A percentile compares a stretch with the other conserved stretches of the same genome.
phyloP scores from a whole-genome alignment of 1,140 invertebrate genomes.

The Venturia canescens region DNA sequence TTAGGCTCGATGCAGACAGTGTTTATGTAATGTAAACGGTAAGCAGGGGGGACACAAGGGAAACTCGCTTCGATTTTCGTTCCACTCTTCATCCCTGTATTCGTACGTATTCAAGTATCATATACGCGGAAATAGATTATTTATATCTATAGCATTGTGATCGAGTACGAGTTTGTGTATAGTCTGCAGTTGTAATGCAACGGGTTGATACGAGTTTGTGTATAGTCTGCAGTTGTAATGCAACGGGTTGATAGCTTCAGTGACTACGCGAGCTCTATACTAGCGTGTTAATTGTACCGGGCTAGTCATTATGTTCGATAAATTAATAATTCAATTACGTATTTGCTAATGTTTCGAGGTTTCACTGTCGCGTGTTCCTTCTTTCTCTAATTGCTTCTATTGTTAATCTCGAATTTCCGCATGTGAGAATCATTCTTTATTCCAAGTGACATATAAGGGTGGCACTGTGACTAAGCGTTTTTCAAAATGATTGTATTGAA shows the following conservation, averaged over 20 bases:
- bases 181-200: conserved; percentile 37
- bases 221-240: conserved; percentile 33
- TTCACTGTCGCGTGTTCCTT: neutral
- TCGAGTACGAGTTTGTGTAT: neutral
- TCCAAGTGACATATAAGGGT: too few species aligned
- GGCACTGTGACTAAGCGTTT: too few species aligned
- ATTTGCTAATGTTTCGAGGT: conserved; percentile 26
- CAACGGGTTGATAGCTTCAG: conserved; percentile 39
- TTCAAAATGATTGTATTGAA: too few species aligned
- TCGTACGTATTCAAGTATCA: neutral
- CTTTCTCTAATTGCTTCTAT: neutral
- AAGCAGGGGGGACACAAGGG: neutral
- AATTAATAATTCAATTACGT: conserved; percentile 51
- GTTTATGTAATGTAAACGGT: conserved; percentile 45
- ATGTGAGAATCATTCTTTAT: too few species aligned
- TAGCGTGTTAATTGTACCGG: conserved; percentile 45
- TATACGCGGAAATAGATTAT: neutral
- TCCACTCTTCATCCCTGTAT: conserved; percentile 2
- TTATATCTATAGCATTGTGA: too few species aligned
- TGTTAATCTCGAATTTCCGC: too few species aligned
- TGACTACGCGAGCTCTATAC: conserved; percentile 19
- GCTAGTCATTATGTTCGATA: conserved; percentile 40
- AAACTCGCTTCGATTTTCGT: neutral
- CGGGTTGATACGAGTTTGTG: conserved; percentile 25
- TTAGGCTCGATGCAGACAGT: conserved; percentile 30